phyloP scores from a whole-genome alignment of 1,140 invertebrate genomes.

The Zaprionus vittiger region DNA sequence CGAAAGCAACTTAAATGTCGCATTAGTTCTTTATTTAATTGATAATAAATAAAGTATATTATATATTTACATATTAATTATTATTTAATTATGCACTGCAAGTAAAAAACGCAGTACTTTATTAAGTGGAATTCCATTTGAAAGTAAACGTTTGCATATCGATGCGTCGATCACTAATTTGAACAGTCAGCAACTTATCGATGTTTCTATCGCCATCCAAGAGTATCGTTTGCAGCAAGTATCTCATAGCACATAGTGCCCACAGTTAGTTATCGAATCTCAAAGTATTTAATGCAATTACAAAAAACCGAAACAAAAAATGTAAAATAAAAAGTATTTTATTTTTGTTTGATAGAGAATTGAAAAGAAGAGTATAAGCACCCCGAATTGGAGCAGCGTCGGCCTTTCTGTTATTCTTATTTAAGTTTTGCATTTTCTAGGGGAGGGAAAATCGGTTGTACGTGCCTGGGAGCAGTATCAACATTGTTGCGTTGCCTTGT shows the following conservation, averaged over 20 bases:
- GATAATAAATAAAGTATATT: background rate
- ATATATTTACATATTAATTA: background rate
- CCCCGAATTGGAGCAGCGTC: background rate
- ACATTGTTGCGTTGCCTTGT: background rate
- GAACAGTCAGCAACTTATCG: background rate
- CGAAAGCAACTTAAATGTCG: background rate
- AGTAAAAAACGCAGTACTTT: no score
- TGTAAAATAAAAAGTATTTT: background rate
- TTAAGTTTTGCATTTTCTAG: constrained; percentile 1
- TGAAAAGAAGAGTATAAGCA: background rate
- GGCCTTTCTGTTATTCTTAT: background rate
- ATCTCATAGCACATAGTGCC: background rate
- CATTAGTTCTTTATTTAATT: background rate
- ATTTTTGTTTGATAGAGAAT: background rate
- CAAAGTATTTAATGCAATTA: background rate
- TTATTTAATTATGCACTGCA: no score
- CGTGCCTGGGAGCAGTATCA: background rate
- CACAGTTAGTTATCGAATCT: background rate
- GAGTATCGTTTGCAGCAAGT: background rate
- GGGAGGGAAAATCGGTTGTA: background rate
- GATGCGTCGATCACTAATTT: background rate
- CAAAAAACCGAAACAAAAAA: background rate
- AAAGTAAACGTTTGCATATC: background rate
- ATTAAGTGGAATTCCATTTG: no score
- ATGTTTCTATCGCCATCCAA: background rate